Evolutionary conservation across 2,113 vertebrate genomes (phyloP), one percentile per base, ranked within the genome.

Genomic region (Dendropsophus ebraccatus): DNA sequence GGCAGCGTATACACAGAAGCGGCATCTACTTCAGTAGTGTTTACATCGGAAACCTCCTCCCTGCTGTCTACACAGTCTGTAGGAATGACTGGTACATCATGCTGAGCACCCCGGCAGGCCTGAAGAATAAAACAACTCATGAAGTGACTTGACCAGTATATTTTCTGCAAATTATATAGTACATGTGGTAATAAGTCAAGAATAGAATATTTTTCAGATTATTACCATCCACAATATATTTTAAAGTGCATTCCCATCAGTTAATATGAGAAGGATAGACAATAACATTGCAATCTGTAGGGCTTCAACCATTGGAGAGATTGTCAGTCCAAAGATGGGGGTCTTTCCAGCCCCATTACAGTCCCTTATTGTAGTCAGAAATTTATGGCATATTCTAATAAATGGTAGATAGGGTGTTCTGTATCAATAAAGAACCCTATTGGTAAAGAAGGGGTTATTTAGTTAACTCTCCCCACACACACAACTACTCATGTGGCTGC

Each of bases 91-190:
- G 97, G 89, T 0, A 94, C 88, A 0, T 99, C 98, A 0, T 98
- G 96, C 58, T 95, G 93, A 81, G 94, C 90, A 54, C 98, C 98
- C 32, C 97, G 96, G 83, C 98, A 99, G 0, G 98, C 98, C 98
- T 99, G 13, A 0, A 30, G 45, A 80, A 0, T 1, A 28, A 19
- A 85, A 45, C 11, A 56, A 78, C 25, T n/a, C 25, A 32, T 23
- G 7, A 76, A 21, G 12, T 79, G 19, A 19, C 28, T 37, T 23
- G 32, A 58, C 23, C n/a, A n/a, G n/a, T n/a, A n/a, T n/a, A 12
- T 28, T 28, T 21, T 11, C 5, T 72, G 3, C 17, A 19, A 0
- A 41, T 41, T 41, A 41, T 13, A 21, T 37, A 76, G 23, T 72
- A 72, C 69, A 72, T 72, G 17, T 72, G 35, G 35, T 72, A 37